Evolutionary conservation across 2,888 invertebrate species (phyloP).

Genomic region (Ophion ellenae): DNA sequence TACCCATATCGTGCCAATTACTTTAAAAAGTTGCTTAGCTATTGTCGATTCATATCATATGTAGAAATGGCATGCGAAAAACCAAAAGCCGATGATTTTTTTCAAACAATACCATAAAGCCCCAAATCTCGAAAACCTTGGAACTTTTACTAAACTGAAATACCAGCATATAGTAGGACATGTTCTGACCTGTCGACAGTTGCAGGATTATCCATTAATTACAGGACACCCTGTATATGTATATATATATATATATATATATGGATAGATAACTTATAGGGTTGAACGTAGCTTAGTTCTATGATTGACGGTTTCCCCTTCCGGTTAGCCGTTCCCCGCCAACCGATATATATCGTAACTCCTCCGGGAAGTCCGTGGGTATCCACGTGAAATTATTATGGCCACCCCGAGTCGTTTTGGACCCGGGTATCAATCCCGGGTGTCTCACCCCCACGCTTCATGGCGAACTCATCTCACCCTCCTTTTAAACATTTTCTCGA

Average conservation of each 20-base stretch:
- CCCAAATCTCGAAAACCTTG: too few species aligned
- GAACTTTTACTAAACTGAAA: too few species aligned
- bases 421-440: constrained; percentile 22
- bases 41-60: too few species aligned
- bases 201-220: neutral
- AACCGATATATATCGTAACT: constrained; percentile 78
- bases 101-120: too few species aligned
- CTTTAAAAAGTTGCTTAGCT: too few species aligned
- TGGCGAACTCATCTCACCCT: neutral
- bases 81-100: too few species aligned
- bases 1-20: too few species aligned
- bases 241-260: neutral
- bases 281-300: constrained; percentile 73
- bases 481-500: too few species aligned
- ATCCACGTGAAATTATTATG: constrained; percentile 75
- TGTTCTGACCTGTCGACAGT: neutral
- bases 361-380: constrained; percentile 75
- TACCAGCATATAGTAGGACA: too few species aligned
- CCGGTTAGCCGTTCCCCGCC: constrained; percentile 71
- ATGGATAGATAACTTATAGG: constrained; percentile 22
- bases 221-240: too few species aligned
- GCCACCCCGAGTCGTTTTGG: constrained; percentile 71
- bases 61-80: too few species aligned
- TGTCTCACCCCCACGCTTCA: neutral
- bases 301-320: constrained; percentile 80